Percentiles rank a stretch among this genome's conserved stretches.
phyloP scores from a whole-genome alignment of 2,113 vertebrate species.

The Cercocebus atys region DNA sequence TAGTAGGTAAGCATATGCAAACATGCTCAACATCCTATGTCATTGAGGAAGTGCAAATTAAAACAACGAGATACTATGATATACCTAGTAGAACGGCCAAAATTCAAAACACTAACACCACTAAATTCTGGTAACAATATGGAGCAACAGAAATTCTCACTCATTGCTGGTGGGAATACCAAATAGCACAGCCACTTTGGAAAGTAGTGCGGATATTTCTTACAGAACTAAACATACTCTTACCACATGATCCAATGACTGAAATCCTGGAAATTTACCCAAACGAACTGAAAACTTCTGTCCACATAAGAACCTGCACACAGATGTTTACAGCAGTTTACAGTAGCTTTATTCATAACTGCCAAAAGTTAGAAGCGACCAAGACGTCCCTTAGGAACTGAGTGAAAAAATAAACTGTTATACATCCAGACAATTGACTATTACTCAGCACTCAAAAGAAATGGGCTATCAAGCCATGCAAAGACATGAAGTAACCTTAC shows the following conservation, averaged over 20 bases:
- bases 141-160: not conserved
- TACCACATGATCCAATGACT: not conserved
- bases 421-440: not conserved
- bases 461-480: not conserved
- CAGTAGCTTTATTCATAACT: not conserved
- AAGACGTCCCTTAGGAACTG: not conserved
- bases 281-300: not conserved
- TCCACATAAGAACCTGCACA: not conserved
- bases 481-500: not conserved
- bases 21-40: not conserved
- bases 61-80: not conserved
- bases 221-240: not conserved
- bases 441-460: not conserved
- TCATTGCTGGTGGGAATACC: not conserved
- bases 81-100: not conserved
- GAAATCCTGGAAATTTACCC: not conserved
- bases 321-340: not conserved
- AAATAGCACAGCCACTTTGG: not conserved
- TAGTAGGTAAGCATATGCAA: not conserved
- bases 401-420: not conserved
- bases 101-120: not conserved
- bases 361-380: not conserved
- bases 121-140: not conserved
- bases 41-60: not conserved
- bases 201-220: not conserved